Conservation (phyloP, 2,113 vertebrate species). For the Lophotis ruficrista region DNA sequence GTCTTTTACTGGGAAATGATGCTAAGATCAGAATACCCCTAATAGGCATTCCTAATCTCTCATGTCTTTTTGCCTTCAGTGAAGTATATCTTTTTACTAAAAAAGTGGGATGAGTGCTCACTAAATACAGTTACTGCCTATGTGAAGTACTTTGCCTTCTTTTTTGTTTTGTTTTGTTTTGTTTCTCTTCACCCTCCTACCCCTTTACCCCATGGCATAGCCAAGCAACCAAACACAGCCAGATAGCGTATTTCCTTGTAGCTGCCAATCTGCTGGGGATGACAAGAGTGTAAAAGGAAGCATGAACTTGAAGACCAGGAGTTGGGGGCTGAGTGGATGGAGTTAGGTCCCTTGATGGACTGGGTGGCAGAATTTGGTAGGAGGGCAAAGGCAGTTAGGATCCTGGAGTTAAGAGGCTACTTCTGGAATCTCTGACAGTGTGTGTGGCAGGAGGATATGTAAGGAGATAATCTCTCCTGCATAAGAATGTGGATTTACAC, state of each 20-base stretch:
- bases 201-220: background rate
- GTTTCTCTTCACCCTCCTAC: background rate
- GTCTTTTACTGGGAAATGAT: background rate
- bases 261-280: background rate
- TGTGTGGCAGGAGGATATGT: background rate
- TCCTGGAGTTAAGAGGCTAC: background rate
- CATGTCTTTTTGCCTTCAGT: background rate
- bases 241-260: background rate
- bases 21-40: background rate
- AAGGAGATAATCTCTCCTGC: background rate
- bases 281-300: background rate
- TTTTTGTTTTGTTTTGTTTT: background rate
- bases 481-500: background rate
- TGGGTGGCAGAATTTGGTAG: background rate
- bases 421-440: background rate
- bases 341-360: background rate
- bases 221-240: background rate
- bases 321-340: background rate
- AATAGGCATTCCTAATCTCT: background rate
- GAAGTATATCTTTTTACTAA: background rate
- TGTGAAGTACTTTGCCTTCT: background rate
- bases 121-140: background rate
- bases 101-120: background rate
- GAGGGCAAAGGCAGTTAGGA: background rate
- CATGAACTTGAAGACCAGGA: fast-evolving